These are phyloP conservation scores for Hydrochoerus hydrochaeris DNA, from an alignment of 2,113 vertebrate genomes.

Conservation along the genomic window DNA sequence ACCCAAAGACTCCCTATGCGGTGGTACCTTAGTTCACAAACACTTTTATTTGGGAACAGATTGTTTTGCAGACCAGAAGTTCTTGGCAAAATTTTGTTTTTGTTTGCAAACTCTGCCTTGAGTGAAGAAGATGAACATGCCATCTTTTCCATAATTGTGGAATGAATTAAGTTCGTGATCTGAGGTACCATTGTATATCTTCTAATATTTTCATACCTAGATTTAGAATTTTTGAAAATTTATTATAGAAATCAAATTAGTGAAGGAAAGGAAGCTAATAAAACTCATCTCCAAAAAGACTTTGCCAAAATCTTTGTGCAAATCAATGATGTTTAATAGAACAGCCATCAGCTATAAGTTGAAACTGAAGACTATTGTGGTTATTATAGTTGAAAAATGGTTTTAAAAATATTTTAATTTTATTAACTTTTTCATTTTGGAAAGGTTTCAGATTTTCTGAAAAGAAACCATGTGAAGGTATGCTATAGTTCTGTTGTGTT, in stretches of 20 bases:
- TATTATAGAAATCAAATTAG: neutral
- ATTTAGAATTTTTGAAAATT: neutral
- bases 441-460: neutral
- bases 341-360: neutral
- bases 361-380: neutral
- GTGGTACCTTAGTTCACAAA: neutral
- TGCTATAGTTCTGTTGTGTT: neutral
- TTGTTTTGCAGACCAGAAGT: neutral
- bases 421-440: neutral
- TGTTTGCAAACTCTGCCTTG: neutral
- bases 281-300: neutral
- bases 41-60: neutral
- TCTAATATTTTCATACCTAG: neutral
- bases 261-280: neutral
- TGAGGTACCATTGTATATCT: neutral
- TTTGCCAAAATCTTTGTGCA: neutral
- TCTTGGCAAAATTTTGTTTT: neutral
- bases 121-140: neutral
- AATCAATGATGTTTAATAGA: neutral
- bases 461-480: neutral
- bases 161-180: neutral
- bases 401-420: neutral
- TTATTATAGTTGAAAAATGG: neutral
- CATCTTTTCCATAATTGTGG: neutral
- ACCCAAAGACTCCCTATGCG: neutral